Conservation (phyloP, 2,888 invertebrate species). For the Eumacrocentrus americanus region DNA sequence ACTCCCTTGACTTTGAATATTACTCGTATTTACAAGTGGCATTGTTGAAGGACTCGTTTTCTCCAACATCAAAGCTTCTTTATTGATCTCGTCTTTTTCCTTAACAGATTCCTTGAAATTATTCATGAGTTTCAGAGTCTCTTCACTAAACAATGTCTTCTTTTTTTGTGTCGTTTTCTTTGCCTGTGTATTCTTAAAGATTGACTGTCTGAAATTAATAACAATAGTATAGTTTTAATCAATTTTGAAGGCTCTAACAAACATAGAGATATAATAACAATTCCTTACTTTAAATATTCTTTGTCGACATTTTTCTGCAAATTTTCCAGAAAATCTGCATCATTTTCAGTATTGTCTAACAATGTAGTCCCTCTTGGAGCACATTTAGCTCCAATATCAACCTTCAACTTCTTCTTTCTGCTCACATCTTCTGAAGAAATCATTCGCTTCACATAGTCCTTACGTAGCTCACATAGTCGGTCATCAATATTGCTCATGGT, state of each 20-base stretch:
- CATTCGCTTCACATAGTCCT: background rate
- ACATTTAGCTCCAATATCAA: background rate
- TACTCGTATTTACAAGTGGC: background rate
- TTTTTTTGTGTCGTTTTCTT: background rate
- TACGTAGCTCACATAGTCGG: too few relatives aligned
- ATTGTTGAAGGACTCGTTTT: background rate
- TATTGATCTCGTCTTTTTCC: background rate
- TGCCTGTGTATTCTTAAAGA: background rate
- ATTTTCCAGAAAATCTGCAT: constrained; percentile 8
- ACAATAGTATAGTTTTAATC: background rate
- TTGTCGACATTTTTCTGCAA: constrained; percentile 7
- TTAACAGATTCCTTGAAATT: constrained; percentile 1
- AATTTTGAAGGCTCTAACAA: background rate
- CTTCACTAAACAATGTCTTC: background rate
- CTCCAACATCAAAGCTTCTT: background rate
- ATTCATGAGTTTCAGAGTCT: constrained; percentile 1
- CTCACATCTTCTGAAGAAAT: constrained; percentile 16
- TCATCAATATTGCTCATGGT: too few relatives aligned
- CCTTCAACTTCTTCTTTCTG: background rate
- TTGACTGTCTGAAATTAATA: constrained; percentile 2
- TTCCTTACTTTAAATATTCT: constrained; percentile 6
- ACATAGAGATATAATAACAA: background rate
- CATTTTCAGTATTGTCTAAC: background rate
- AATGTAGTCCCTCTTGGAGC: background rate
- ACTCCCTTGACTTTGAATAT: background rate